Percentiles rank a stretch among this genome's conserved stretches.
Conservation (phyloP, 1,140 invertebrate genomes). For the Spodoptera frugiperda region DNA sequence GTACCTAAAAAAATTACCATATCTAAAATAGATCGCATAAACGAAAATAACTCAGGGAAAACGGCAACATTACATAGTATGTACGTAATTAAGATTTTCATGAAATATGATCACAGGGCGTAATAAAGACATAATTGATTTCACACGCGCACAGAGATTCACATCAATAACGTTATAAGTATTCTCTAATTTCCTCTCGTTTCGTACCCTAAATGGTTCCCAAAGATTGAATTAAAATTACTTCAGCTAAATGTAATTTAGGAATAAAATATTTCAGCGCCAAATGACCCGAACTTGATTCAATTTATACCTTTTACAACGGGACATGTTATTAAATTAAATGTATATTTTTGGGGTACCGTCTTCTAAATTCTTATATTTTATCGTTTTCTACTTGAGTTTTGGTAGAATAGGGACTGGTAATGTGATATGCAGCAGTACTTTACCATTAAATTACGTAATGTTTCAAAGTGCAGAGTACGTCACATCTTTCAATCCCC, state of each 20-base stretch:
- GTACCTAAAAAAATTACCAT: too few relatives aligned
- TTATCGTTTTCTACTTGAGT: too few relatives aligned
- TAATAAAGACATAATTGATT: slow-evolving; percentile 20
- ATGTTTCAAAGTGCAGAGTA: too few relatives aligned
- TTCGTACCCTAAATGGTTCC: slow-evolving; percentile 12
- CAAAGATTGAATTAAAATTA: slow-evolving; percentile 37
- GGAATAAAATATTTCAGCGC: slow-evolving; percentile 21
- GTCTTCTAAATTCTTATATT: too few relatives aligned
- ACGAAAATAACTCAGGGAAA: neutral
- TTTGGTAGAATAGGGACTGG: too few relatives aligned
- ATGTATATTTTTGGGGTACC: too few relatives aligned
- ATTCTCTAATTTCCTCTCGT: slow-evolving; percentile 28
- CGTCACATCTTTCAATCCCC: too few relatives aligned
- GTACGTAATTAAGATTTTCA: slow-evolving; percentile 18
- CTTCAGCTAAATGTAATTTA: slow-evolving; percentile 25
- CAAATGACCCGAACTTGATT: slow-evolving; percentile 20
- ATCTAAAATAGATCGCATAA: neutral
- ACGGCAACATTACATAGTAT: neutral
- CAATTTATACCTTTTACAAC: slow-evolving; percentile 11
- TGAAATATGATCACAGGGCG: slow-evolving; percentile 20
- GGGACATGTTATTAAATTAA: neutral
- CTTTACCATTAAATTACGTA: too few relatives aligned
- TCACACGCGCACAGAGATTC: slow-evolving; percentile 9
- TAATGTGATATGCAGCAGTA: too few relatives aligned
- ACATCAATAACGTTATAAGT: slow-evolving; percentile 26